Evolutionary conservation across 2,888 invertebrate genomes (phyloP).

Genomic region (Sinelater perroti): DNA sequence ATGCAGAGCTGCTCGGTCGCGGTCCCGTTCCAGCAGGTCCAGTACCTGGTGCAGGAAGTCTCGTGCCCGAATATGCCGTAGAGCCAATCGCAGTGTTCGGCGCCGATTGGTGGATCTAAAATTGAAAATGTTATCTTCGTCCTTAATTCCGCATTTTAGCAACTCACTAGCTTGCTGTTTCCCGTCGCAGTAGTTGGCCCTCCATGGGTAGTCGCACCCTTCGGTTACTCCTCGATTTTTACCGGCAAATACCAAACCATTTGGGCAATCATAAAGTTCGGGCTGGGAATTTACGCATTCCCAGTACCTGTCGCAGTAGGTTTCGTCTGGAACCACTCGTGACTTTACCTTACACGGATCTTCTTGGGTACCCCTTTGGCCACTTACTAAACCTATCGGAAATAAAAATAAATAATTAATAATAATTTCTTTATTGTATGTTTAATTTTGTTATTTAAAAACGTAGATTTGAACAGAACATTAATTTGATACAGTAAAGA

Average conservation of each 20-base stretch:
- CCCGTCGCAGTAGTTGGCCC: constrained; percentile 86
- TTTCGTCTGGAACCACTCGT: constrained; percentile 78
- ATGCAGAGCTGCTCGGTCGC: constrained; percentile 92
- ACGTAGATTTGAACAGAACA: too few relatives aligned
- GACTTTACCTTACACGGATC: constrained; percentile 86
- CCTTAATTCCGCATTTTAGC: neutral
- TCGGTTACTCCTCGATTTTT: constrained; percentile 88
- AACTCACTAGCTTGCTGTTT: constrained; percentile 78
- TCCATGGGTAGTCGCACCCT: constrained; percentile 90
- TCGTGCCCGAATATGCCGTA: constrained; percentile 95
- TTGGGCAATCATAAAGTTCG: constrained; percentile 88
- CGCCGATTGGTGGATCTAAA: constrained; percentile 81
- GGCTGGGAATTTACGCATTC: constrained; percentile 86
- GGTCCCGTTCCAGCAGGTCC: constrained; percentile 96
- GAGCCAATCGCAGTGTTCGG: constrained; percentile 91
- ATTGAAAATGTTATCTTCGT: constrained; percentile 25
- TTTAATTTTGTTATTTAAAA: too few relatives aligned
- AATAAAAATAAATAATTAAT: too few relatives aligned
- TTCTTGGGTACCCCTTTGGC: constrained; percentile 64
- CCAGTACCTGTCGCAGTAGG: constrained; percentile 86
- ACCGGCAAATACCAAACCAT: constrained; percentile 88
- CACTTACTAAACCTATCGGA: constrained; percentile 45
- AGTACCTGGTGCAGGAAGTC: constrained; percentile 91
- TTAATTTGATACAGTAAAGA: too few relatives aligned
- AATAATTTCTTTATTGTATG: too few relatives aligned